These are phyloP conservation scores for Villa cingulata DNA, from an alignment of 2,888 invertebrate genomes.

Conservation along the genomic window DNA sequence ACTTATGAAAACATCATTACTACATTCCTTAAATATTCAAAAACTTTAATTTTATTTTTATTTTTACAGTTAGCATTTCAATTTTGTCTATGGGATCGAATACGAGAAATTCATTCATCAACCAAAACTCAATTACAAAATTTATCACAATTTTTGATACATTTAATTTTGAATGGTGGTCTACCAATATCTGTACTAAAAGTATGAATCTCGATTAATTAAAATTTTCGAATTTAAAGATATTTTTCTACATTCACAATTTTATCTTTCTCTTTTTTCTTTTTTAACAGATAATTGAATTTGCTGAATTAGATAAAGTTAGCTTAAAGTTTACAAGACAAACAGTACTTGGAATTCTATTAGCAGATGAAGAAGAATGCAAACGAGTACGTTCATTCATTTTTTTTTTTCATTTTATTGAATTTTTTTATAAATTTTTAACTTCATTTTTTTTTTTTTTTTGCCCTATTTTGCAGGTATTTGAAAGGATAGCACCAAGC, in stretches of 20 bases:
- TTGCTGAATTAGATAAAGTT: conserved; percentile 68
- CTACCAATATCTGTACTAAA: conserved; percentile 73
- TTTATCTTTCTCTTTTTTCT: neutral
- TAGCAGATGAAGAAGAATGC: conserved; percentile 43
- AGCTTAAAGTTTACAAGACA: conserved; percentile 68
- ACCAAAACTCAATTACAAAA: conserved; percentile 52
- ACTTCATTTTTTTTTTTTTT: conserved; percentile 17
- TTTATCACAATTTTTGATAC: conserved; percentile 62
- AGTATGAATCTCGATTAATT: conserved; percentile 36
- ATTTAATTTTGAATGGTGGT: conserved; percentile 65
- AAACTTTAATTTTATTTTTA: conserved; percentile 4
- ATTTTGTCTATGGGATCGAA: conserved; percentile 82
- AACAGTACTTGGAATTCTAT: conserved; percentile 58
- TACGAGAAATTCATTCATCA: conserved; percentile 60
- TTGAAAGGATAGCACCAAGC: conserved; percentile 56
- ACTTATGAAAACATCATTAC: neutral
- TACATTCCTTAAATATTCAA: too few relatives aligned
- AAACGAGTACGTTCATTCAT: conserved; percentile 15
- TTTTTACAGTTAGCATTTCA: conserved; percentile 64
- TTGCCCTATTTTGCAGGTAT: conserved; percentile 39
- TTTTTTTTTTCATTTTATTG: neutral
- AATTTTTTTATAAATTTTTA: neutral
- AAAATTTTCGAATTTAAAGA: neutral
- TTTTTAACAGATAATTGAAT: conserved; percentile 43
- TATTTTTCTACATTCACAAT: conserved; percentile 11